Conservation (phyloP, 2,113 vertebrate species). For the Pygoscelis adeliae region DNA sequence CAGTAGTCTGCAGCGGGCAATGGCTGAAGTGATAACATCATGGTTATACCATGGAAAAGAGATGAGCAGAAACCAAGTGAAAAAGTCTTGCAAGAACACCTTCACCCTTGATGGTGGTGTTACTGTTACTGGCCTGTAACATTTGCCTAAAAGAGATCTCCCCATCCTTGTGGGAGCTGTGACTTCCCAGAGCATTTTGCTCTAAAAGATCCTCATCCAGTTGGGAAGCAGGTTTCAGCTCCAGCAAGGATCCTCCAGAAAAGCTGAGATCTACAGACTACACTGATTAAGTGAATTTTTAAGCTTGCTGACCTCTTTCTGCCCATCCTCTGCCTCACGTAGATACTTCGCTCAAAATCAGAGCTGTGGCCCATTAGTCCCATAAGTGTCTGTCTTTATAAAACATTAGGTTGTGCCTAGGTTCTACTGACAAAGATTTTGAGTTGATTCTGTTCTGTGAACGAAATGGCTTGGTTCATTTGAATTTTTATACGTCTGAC, state of each 20-base stretch:
- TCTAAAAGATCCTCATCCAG: background rate
- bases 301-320: background rate
- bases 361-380: background rate
- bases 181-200: background rate
- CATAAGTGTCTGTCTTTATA: background rate
- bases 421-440: background rate
- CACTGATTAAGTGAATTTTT: background rate
- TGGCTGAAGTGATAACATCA: background rate
- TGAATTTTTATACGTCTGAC: background rate
- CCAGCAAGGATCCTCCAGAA: background rate
- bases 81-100: background rate
- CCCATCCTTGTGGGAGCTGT: background rate
- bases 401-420: background rate
- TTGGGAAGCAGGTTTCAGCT: background rate
- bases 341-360: background rate
- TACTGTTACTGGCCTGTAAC: rapidly evolving
- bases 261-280: background rate
- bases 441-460: background rate
- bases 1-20: background rate
- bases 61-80: background rate
- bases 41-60: background rate
- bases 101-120: background rate
- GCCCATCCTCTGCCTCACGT: background rate
- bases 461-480: background rate
- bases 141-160: background rate